A percentile compares a stretch with the other conserved stretches of the same genome.
Conservation (phyloP, 2,113 vertebrate species). For the Phycodurus eques region DNA sequence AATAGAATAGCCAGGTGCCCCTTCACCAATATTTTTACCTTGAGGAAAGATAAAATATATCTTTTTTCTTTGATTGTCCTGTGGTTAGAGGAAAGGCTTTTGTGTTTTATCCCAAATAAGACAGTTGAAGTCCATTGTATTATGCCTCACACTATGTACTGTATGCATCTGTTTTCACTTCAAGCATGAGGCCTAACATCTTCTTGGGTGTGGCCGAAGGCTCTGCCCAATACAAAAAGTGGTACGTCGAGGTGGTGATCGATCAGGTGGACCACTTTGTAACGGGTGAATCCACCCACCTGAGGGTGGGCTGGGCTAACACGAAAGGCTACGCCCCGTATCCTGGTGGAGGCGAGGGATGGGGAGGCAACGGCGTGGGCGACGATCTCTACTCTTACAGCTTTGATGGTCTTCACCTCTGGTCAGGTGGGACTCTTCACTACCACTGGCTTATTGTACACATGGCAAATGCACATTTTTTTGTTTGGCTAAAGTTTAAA, state of each 20-base stretch:
- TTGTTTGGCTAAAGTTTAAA: neutral
- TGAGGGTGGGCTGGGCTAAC: conserved; percentile 94
- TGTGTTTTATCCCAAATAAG: no score
- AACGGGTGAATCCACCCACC: conserved; percentile 86
- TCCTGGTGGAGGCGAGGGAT: conserved; percentile 95
- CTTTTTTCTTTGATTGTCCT: no score
- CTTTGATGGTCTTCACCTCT: conserved; percentile 95
- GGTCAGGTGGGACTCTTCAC: conserved; percentile 82
- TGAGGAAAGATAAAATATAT: no score
- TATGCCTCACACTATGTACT: neutral
- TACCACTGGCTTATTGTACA: neutral
- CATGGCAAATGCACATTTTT: neutral
- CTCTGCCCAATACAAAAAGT: conserved; percentile 95
- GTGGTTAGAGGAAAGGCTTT: no score
- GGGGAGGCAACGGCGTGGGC: conserved; percentile 94
- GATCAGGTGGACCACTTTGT: conserved; percentile 95
- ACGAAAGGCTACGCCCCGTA: conserved; percentile 93
- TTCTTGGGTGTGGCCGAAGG: conserved; percentile 92
- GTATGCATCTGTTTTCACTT: conserved; percentile 15
- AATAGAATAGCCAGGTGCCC: no score
- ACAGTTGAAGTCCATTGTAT: no score
- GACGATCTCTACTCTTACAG: conserved; percentile 94
- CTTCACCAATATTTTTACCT: no score
- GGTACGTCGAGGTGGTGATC: conserved; percentile 96
- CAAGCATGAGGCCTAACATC: conserved; percentile 92